Evolutionary conservation across 2,888 invertebrate species (phyloP).

Genomic region (Orgyia antiqua): DNA sequence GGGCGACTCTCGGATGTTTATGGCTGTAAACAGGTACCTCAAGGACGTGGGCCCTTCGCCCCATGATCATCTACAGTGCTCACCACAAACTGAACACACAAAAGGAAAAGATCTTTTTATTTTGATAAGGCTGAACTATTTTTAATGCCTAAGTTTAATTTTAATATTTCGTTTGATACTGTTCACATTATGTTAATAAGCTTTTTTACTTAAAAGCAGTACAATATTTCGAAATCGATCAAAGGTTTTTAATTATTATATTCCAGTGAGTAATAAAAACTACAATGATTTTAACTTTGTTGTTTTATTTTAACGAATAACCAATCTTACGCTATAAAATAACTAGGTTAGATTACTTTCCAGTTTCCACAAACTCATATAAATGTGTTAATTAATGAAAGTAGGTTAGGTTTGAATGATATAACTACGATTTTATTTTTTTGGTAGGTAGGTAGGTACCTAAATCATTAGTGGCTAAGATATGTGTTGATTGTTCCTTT

Average conservation of each 20-base stretch:
- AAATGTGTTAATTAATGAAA: too few species aligned
- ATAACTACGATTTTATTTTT: too few species aligned
- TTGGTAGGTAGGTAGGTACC: too few species aligned
- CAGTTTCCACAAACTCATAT: too few species aligned
- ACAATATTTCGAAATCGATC: constrained; percentile 73
- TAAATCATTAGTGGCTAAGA: too few species aligned
- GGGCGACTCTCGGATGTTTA: constrained; percentile 71
- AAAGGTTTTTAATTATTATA: constrained; percentile 66
- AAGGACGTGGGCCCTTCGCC: constrained; percentile 62
- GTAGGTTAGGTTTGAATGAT: too few species aligned
- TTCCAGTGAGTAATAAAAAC: constrained; percentile 71
- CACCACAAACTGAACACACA: constrained; percentile 55
- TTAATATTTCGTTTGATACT: constrained; percentile 61
- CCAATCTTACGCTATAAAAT: too few species aligned
- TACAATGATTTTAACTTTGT: constrained; percentile 53
- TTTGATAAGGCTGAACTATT: constrained; percentile 77
- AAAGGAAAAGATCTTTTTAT: constrained; percentile 69
- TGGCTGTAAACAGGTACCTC: constrained; percentile 51
- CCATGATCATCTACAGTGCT: constrained; percentile 48
- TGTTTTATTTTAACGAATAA: constrained; percentile 41
- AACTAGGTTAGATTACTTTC: too few species aligned
- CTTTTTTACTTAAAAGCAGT: constrained; percentile 61
- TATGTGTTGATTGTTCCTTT: too few species aligned
- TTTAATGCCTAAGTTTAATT: constrained; percentile 69
- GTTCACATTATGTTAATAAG: constrained; percentile 50